A percentile compares a stretch with the other conserved stretches of the same genome.
phyloP scores from a whole-genome alignment of 2,797 vertebrate species.

The Gymnopithys bicolor region DNA sequence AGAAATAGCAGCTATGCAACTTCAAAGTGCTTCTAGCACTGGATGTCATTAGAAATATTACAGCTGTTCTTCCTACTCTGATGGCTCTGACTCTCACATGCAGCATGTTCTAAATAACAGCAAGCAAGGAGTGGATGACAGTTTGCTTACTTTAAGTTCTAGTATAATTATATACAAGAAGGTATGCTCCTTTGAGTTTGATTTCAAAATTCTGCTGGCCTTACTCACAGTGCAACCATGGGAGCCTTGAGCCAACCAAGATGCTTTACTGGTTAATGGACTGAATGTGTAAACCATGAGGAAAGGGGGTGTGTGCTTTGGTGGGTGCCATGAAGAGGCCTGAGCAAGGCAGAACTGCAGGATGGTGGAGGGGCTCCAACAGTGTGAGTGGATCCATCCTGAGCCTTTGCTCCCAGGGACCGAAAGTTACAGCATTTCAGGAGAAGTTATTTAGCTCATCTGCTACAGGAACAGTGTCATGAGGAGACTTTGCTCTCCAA shows the following conservation, averaged over 20 bases:
- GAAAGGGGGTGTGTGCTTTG: not conserved
- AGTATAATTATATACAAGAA: not conserved
- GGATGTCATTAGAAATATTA: conserved; percentile 25
- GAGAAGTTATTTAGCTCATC: not conserved
- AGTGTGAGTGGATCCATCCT: not conserved
- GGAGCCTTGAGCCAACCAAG: not conserved
- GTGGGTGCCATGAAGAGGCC: not conserved
- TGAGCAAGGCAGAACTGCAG: not conserved
- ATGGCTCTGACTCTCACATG: conserved; percentile 46
- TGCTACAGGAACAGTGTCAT: not conserved
- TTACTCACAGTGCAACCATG: not conserved
- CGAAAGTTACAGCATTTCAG: not conserved
- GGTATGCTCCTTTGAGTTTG: not conserved
- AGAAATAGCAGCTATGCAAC: conserved; percentile 60
- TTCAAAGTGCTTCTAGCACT: conserved; percentile 68
- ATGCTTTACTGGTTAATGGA: not conserved
- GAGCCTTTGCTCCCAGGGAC: not conserved
- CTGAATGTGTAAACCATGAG: not conserved
- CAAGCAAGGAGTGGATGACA: not conserved
- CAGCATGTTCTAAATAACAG: not conserved
- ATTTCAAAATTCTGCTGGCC: not conserved
- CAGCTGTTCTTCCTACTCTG: conserved; percentile 23
- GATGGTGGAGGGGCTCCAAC: not conserved
- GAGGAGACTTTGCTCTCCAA: not conserved
- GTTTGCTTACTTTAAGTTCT: not conserved